Evolutionary conservation across 2,888 invertebrate species (phyloP), one percentile per base, ranked within the genome.

Genomic region (Sinodicranocentrus sp.): DNA sequence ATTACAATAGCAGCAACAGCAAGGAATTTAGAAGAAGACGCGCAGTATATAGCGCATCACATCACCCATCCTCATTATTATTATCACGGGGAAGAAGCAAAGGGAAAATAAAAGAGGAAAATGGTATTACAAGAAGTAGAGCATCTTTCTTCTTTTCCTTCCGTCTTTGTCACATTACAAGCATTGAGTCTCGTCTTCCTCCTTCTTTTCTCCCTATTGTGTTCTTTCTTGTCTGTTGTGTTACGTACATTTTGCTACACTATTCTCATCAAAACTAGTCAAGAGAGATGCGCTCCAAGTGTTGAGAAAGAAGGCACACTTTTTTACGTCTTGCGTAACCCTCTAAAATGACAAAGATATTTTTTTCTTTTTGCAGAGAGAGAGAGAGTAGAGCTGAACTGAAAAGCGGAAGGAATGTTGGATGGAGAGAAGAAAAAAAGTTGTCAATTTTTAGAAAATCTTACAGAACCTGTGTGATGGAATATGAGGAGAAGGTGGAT

Each of bases 101-200:
- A 57, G 26, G 26, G 21, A 33, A 19, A 68, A 68, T 17, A 26
- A 52, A 26, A 26, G 48, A 1, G 57, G 13, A 26, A 52, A 19
- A 43, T 39, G 21, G 19, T 33, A 65, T 19, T 19, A 61, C 73
- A 61, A 73, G 48, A 73, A 63, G 23, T 73, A 48, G 73, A 73
- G 61, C 73, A 73, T 73, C 73, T 73, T 39, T 61, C 48, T 61
- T 48, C 48, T 71, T 48, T 48, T 70, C 52, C 44, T 68, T 28
- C 57, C 43, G 23, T 33, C 26, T 73, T 73, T 73, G 73, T 73
- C 73, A 73, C 73, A 61, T 23, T 23, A 54, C 25, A 57, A 57
- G 57, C 57, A 57, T 65, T 73, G 44, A 73, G 61, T 75, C 52
- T 28, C 75, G 75, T 65, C 63, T 65, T 75, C 57, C 15, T 48